Base-by-base conservation (phyloP, 2,113 vertebrate genomes). In the Trachemys scripta region DNA sequence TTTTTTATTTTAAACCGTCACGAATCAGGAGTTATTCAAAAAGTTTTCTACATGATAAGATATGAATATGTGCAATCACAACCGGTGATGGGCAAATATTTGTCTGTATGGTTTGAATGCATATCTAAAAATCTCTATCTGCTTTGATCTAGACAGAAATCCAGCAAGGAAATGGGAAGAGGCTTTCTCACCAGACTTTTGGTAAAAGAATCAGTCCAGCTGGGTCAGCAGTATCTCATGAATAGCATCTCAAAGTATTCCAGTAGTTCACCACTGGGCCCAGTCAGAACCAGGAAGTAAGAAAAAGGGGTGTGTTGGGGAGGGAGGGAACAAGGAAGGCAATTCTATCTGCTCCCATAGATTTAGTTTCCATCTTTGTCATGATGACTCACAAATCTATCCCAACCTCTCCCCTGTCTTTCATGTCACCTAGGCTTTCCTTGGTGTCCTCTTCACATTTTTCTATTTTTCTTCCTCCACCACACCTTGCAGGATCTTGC, bases 171-270 rank as follows among this genome's bases (percentile, higher is more conserved):
- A 91, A 84, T 78, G 95, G 65, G 96, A 97, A 92, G 81, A 50
- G 97, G 79, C n/a, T 85, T 92, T 97, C 89, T 96, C 17, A 85
- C 31, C 85, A 76, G 92, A 96, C 94, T 97, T 75, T 88, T 97
- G 96, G 93, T 96, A 95, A 85, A n/a, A 22, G 85, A 76, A 95
- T 96, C 81, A 79, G 31, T 93, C 95, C 95, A 96, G 90, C 93
- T 96, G 95, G 83, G 90, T 91, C 51, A 94, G 86, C 96, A 96
- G 85, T 83, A 90, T 93, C 53, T 92, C 92, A 95, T 94, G 95
- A 83, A 38, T 38, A 95, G 47, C 57, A 31, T 97, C 62, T 96
- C 88, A 96, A 47, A 95, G 95, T 96, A 47, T 78, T 78, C 89
- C 89, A 93, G 13, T 87, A 80, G 42, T 96, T 72, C 81, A 96